These are phyloP conservation scores for Anas platyrhynchos DNA, from an alignment of 2,113 vertebrate genomes.

Conservation along the genomic window DNA sequence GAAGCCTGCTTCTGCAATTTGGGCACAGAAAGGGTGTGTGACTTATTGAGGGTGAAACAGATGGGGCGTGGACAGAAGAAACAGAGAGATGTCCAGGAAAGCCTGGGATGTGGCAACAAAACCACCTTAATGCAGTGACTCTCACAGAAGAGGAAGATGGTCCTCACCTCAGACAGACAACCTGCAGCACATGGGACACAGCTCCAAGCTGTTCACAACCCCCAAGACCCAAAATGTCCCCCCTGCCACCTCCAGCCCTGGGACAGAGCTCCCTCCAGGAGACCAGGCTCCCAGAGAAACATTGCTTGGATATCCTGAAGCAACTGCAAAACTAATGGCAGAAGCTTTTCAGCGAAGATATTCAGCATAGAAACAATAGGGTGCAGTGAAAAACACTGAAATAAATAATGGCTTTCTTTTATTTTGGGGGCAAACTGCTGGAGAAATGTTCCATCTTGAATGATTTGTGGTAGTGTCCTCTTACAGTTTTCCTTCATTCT, in stretches of 20 bases:
- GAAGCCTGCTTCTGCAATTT: not conserved
- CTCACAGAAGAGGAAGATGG: not conserved
- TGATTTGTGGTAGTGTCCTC: not conserved
- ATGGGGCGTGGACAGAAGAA: not conserved
- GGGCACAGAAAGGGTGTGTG: not conserved
- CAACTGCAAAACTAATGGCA: not conserved
- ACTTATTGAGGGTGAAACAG: not conserved
- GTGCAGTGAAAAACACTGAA: not conserved
- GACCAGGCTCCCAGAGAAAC: not conserved
- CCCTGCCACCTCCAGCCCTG: not conserved
- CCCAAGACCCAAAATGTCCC: not conserved
- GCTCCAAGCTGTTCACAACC: not conserved
- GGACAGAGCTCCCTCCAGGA: not conserved
- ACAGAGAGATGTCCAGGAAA: not conserved
- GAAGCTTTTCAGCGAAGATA: not conserved
- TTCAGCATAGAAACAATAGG: not conserved
- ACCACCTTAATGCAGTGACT: not conserved
- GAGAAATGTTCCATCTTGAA: not conserved
- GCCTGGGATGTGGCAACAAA: not conserved
- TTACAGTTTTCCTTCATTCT: not conserved
- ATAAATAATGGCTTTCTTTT: not conserved
- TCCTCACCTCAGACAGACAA: not conserved
- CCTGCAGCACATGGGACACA: not conserved
- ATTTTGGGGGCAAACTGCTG: not conserved
- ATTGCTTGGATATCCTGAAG: not conserved